Base-by-base conservation (phyloP, 2,113 vertebrate genomes). In the Potamarius usumacintae region DNA sequence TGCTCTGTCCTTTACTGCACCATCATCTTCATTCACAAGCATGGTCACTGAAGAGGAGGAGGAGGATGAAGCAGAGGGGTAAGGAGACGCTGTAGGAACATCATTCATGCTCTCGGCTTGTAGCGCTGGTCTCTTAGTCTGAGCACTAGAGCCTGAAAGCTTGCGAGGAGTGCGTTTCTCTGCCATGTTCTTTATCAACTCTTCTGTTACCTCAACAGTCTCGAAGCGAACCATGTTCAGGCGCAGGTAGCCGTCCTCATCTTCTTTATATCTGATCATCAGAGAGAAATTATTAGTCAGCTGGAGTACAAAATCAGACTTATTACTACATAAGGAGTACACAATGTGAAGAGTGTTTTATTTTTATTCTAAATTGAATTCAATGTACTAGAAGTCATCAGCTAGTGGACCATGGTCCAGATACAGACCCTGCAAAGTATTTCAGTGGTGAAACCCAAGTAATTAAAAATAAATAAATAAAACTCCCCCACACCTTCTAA, bases 121-220 rank as follows among this genome's bases (percentile, higher is more conserved):
- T 63, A 65, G 86, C 0, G 89, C 80, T 0, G 89, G 82, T 52
- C 89, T 92, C 82, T 93, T 93, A 82, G 87, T 89, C 71, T 86
- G 91, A 60, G 89, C 85, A 83, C 91, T 89, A 17, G 88, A 90
- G 20, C 90, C 91, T 0, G 69, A 90, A 79, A 88, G 91, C 83
- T 95, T 95, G 58, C 93, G 93, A 17, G 91, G 92, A 25, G 91
- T 92, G 83, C 92, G 93, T 83, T 95, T 96, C 83, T 94, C 95
- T 57, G 92, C 94, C 95, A 96, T 96, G 94, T 96, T 96, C 93
- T 96, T 96, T 91, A 96, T 96, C 85, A 96, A 93, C 92, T 96
- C 94, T 85, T 96, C 94, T 0, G 95, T 96, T 67, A 96, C 95
- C 87, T 96, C 96, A 27, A 96, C 95, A 0, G 96, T 96, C 92